These are phyloP conservation scores for Drosophila histrio DNA, from an alignment of 2,888 invertebrate genomes.

Conservation along the genomic window DNA sequence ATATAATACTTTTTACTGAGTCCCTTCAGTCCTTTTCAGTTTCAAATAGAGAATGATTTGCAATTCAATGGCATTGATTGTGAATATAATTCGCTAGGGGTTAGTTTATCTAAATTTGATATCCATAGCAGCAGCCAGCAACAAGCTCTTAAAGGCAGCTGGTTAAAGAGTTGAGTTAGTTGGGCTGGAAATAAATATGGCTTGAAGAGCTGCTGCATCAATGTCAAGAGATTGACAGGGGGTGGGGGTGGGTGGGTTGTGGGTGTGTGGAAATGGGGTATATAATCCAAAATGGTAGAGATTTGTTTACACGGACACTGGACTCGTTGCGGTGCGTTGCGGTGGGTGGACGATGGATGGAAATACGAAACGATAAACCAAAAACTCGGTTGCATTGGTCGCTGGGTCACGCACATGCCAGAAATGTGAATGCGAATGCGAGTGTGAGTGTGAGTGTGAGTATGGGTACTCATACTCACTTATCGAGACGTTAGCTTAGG, in stretches of 20 bases:
- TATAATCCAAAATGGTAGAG: slow-evolving; percentile 55
- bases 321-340: neutral
- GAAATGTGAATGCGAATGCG: neutral
- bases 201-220: neutral
- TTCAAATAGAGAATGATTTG: no score
- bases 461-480: slow-evolving; percentile 4
- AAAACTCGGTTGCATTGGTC: slow-evolving; percentile 40
- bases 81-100: slow-evolving; percentile 6
- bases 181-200: slow-evolving; percentile 1
- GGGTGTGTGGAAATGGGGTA: neutral
- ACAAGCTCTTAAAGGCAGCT: slow-evolving; percentile 15
- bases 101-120: slow-evolving; percentile 23
- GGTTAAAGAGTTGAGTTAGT: slow-evolving; percentile 23
- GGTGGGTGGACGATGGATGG: slow-evolving; percentile 2
- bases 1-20: no score
- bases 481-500: slow-evolving; percentile 4
- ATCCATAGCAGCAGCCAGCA: slow-evolving; percentile 1
- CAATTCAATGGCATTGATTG: neutral
- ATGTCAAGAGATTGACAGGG: neutral
- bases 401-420: slow-evolving; percentile 37
- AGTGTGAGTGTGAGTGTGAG: neutral
- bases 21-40: no score
- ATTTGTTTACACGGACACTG: slow-evolving; percentile 50
- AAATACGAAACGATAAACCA: slow-evolving; percentile 8
- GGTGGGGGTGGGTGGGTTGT: neutral